Conservation (phyloP, 2,797 vertebrate genomes). For the Pantherophis vulpinus region DNA sequence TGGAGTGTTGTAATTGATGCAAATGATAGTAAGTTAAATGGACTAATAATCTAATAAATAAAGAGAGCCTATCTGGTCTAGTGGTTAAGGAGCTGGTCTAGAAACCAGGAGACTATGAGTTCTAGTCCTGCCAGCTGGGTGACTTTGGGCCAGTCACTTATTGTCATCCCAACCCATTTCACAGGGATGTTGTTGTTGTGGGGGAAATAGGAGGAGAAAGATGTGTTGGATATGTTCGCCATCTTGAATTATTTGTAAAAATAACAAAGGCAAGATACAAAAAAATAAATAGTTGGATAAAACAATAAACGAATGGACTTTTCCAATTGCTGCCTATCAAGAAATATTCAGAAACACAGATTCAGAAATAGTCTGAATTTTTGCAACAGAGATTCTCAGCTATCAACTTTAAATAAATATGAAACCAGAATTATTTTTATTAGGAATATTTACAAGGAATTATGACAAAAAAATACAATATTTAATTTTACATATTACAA, state of each 20-base stretch:
- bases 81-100: neutral
- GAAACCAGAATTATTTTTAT: too few relatives aligned
- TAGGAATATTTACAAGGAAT: too few relatives aligned
- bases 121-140: neutral
- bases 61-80: neutral
- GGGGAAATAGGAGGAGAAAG: neutral
- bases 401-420: neutral
- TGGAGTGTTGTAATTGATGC: neutral
- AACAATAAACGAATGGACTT: neutral
- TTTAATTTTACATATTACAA: too few relatives aligned
- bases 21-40: neutral
- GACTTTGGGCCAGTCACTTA: neutral
- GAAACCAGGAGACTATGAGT: neutral
- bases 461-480: too few relatives aligned
- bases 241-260: neutral
- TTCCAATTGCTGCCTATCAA: neutral
- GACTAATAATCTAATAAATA: neutral
- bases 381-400: neutral
- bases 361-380: neutral
- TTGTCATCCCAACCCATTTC: neutral
- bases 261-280: neutral
- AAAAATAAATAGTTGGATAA: neutral
- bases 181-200: too few relatives aligned
- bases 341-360: neutral
- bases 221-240: neutral